phyloP scores from a whole-genome alignment of 2,113 vertebrate genomes.

The Gymnobelideus leadbeateri region DNA sequence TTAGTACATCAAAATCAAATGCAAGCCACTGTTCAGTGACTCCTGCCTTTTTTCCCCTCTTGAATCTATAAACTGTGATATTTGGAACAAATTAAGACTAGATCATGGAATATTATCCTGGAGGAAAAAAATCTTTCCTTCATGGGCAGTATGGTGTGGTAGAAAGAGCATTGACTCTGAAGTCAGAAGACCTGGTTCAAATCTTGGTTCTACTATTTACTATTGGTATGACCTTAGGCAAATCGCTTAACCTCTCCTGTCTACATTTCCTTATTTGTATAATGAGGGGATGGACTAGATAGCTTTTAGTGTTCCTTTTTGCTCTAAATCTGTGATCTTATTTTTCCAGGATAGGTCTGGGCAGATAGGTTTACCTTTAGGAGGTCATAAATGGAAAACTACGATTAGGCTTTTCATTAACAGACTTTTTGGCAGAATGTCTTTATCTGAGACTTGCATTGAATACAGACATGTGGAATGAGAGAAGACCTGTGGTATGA shows the following conservation, averaged over 20 bases:
- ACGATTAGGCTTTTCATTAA: not conserved
- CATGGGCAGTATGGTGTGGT: not conserved
- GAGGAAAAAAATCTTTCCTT: not conserved
- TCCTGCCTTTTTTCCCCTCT: conserved; percentile 28
- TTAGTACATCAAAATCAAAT: conserved; percentile 53
- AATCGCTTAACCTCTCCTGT: not conserved
- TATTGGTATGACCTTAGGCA: not conserved
- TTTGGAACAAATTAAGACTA: conserved; percentile 50
- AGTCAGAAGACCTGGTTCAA: not conserved
- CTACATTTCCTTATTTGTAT: not conserved
- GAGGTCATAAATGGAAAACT: conserved; percentile 11
- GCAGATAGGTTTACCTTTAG: not conserved
- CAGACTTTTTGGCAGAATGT: conserved; percentile 4
- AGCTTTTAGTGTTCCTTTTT: not conserved
- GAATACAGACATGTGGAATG: not conserved
- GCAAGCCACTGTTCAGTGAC: conserved; percentile 45
- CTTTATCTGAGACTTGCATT: not conserved
- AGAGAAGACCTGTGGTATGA: not conserved
- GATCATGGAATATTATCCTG: conserved; percentile 18
- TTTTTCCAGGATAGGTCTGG: not conserved
- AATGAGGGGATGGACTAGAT: not conserved
- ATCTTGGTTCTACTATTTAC: not conserved
- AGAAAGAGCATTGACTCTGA: not conserved
- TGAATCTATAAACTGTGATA: conserved; percentile 43
- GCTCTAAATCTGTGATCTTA: not conserved